These are phyloP conservation scores for Pollimyrus isidori DNA, from an alignment of 2,113 vertebrate genomes.

Conservation along the genomic window DNA sequence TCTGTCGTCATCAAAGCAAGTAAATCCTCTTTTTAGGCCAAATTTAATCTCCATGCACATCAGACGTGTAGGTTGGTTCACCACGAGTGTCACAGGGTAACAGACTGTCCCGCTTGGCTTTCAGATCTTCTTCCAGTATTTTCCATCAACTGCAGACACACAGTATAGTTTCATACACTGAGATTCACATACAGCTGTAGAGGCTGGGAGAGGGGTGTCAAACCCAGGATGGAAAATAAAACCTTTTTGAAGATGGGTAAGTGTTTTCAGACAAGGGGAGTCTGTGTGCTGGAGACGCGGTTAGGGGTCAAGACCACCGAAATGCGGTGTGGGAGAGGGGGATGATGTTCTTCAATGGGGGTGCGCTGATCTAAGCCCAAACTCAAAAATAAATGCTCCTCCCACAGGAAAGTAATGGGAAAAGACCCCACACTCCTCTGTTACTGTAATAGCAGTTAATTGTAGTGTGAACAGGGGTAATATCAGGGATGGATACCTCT, in stretches of 20 bases:
- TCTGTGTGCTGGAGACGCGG: neutral
- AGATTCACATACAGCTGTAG: neutral
- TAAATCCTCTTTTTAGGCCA: neutral
- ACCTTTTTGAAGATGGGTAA: neutral
- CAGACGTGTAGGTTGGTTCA: neutral
- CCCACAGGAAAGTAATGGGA: conserved; percentile 19
- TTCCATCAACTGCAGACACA: neutral
- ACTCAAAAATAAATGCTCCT: conserved; percentile 38
- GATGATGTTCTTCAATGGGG: conserved; percentile 40
- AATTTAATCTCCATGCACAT: neutral
- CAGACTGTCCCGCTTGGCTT: neutral
- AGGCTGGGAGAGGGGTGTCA: neutral
- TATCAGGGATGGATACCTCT: neutral
- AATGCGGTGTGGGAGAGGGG: neutral
- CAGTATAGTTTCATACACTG: neutral
- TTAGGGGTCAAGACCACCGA: neutral
- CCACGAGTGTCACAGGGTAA: neutral
- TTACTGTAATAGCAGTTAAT: conserved; percentile 8
- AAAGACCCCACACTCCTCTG: conserved; percentile 17
- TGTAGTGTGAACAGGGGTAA: neutral
- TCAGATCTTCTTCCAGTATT: neutral
- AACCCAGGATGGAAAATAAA: neutral
- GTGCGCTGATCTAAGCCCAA: conserved; percentile 48
- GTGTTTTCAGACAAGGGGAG: neutral
- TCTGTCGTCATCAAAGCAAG: neutral